These are phyloP conservation scores for Epirrhoe tristata DNA, from an alignment of 2,888 invertebrate species.

Conservation along the genomic window DNA sequence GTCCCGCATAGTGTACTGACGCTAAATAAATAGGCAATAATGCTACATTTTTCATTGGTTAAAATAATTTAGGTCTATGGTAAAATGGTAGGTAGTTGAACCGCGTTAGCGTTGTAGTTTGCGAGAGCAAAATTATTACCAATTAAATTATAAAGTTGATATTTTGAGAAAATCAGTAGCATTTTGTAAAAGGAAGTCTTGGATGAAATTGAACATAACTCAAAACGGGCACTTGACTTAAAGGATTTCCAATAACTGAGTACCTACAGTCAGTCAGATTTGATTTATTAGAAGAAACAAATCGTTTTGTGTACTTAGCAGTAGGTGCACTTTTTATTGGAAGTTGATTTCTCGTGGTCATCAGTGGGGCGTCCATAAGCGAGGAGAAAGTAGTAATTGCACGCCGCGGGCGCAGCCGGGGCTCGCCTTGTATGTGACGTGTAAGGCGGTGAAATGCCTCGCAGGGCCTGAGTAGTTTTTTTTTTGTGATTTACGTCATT, in stretches of 20 bases:
- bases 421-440: slow-evolving; percentile 32
- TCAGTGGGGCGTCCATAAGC: slow-evolving; percentile 31
- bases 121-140: too few species aligned
- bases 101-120: too few species aligned
- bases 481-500: slow-evolving; percentile 16
- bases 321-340: slow-evolving; percentile 12
- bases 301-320: not conserved
- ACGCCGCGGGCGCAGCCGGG: slow-evolving; percentile 41
- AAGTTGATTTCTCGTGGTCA: slow-evolving; percentile 32
- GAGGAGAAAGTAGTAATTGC: slow-evolving; percentile 43
- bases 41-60: too few species aligned
- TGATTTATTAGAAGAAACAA: not conserved
- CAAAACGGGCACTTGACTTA: not conserved
- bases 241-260: not conserved
- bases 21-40: too few species aligned
- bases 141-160: too few species aligned
- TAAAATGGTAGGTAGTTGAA: too few species aligned
- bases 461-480: slow-evolving; percentile 8
- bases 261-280: not conserved
- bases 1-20: too few species aligned
- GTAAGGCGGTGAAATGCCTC: slow-evolving; percentile 25
- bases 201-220: too few species aligned
- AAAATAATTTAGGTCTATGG: too few species aligned
- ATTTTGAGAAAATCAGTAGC: too few species aligned
- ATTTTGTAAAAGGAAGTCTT: too few species aligned